Evolutionary conservation across 2,797 vertebrate species (phyloP).

Genomic region (Neosalanx taihuensis): DNA sequence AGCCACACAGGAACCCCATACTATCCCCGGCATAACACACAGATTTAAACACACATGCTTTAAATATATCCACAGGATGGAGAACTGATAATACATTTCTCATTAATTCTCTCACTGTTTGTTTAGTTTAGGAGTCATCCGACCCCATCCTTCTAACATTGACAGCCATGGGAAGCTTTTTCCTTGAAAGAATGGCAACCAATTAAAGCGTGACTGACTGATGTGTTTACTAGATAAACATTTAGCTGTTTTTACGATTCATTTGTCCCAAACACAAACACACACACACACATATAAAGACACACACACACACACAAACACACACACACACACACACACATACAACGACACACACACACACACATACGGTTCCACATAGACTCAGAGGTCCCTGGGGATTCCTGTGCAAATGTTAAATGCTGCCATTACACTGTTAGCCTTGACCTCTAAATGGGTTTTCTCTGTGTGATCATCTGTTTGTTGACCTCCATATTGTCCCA

Average conservation of each 20-base stretch:
- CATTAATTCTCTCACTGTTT: slow-evolving; percentile 16
- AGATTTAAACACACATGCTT: not conserved
- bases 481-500: slow-evolving; percentile 22
- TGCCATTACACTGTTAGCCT: slow-evolving; percentile 51
- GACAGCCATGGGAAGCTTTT: slow-evolving; percentile 34
- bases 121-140: slow-evolving; percentile 23
- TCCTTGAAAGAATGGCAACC: slow-evolving; percentile 30
- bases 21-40: not conserved
- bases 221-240: slow-evolving; percentile 32
- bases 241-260: slow-evolving; percentile 19
- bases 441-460: slow-evolving; percentile 44
- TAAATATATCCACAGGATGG: not conserved
- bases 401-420: slow-evolving; percentile 55
- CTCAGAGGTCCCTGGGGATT: slow-evolving; percentile 47
- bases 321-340: not conserved
- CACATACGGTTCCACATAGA: slow-evolving; percentile 29
- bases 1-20: not conserved
- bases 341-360: not conserved
- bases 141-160: slow-evolving; percentile 34
- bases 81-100: not conserved
- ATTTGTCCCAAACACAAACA: slow-evolving; percentile 16
- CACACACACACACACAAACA: no score
- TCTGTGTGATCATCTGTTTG: slow-evolving; percentile 36
- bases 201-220: slow-evolving; percentile 21
- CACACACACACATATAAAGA: slow-evolving; percentile 34